Conservation (phyloP, 2,113 vertebrate species). For the Alouatta palliata region DNA sequence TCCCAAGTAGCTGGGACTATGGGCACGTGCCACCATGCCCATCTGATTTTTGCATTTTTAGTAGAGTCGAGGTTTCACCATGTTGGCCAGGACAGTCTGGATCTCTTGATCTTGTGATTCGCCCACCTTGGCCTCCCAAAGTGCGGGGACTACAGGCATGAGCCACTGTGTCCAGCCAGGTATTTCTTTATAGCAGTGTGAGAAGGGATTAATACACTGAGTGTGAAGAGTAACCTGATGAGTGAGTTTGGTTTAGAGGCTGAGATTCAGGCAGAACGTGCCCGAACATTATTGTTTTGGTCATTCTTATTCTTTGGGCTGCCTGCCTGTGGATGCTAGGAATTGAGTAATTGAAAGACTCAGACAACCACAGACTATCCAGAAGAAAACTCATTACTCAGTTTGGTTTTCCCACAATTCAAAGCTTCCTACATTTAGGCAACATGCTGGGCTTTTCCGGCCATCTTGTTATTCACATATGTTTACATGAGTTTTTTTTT, state of each 20-base stretch:
- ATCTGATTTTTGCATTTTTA: too few species aligned
- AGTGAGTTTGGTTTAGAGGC: background rate
- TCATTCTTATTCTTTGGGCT: background rate
- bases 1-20: too few species aligned
- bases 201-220: too few species aligned
- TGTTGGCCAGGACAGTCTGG: too few species aligned
- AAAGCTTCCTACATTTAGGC: background rate
- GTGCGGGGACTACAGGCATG: too few species aligned
- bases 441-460: background rate
- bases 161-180: too few species aligned
- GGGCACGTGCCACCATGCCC: too few species aligned
- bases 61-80: too few species aligned
- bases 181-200: too few species aligned
- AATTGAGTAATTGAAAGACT: background rate
- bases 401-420: background rate
- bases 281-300: background rate
- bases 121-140: too few species aligned
- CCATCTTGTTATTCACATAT: background rate
- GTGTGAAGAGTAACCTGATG: background rate
- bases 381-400: background rate
- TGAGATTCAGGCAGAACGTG: background rate
- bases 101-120: too few species aligned
- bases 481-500: background rate
- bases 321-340: background rate
- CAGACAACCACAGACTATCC: background rate